A percentile compares a stretch with the other conserved stretches of the same genome.
These are phyloP conservation scores for Drosophila fungiperda DNA, from an alignment of 2,888 invertebrate genomes.

Conservation along the genomic window DNA sequence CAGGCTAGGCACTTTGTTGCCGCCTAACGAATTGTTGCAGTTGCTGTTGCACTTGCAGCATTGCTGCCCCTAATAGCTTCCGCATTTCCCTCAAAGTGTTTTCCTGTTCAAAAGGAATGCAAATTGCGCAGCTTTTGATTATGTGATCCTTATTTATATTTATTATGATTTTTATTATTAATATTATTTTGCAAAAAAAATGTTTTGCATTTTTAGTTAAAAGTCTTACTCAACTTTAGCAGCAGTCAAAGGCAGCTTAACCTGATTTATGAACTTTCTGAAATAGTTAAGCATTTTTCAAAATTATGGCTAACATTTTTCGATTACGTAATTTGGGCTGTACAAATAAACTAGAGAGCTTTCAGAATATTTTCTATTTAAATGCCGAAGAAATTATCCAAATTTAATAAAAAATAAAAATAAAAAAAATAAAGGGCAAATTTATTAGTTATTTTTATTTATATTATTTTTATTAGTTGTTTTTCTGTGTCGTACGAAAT, in stretches of 20 bases:
- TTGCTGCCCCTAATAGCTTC: slow-evolving; percentile 40
- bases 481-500: too few relatives aligned
- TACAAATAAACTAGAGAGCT: not conserved
- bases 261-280: not conserved
- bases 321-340: not conserved
- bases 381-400: not conserved
- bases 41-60: slow-evolving; percentile 37
- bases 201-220: not conserved
- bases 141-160: not conserved
- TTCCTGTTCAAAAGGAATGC: not conserved
- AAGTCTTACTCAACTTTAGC: not conserved
- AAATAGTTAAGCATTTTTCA: not conserved
- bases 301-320: not conserved
- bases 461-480: too few relatives aligned
- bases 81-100: slow-evolving; percentile 25
- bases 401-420: too few relatives aligned
- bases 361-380: not conserved
- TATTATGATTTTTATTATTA: not conserved
- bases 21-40: slow-evolving; percentile 37
- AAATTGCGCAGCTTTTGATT: not conserved
- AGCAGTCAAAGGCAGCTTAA: not conserved
- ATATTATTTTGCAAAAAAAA: not conserved
- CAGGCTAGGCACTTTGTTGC: slow-evolving; percentile 64
- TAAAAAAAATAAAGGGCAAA: too few relatives aligned
- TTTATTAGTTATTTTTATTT: too few relatives aligned